Conservation (phyloP, 2,113 vertebrate genomes). For the Tychaedon coryphoeus region DNA sequence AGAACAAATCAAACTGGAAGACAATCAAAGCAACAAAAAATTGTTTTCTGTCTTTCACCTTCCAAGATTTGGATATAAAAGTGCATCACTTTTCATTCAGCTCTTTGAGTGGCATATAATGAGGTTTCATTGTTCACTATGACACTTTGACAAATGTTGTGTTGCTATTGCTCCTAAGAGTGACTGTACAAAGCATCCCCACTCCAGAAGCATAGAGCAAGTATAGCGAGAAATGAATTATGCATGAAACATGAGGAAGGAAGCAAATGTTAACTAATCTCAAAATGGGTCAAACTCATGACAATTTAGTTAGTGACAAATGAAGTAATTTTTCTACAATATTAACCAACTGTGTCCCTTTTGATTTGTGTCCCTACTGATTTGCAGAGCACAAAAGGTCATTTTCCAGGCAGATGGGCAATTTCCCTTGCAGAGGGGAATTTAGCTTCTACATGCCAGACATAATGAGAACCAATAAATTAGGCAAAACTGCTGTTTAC, state of each 20-base stretch:
- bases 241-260: conserved; percentile 62
- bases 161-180: not conserved
- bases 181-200: not conserved
- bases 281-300: conserved; percentile 74
- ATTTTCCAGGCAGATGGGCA: conserved; percentile 68
- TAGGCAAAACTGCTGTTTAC: conserved; percentile 80
- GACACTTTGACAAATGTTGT: conserved; percentile 50
- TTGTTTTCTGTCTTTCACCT: not conserved
- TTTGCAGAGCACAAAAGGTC: conserved; percentile 75
- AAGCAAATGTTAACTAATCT: conserved; percentile 74
- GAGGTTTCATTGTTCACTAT: conserved; percentile 26
- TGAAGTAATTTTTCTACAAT: conserved; percentile 73
- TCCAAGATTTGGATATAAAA: conserved; percentile 20
- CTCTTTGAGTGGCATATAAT: conserved; percentile 19
- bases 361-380: conserved; percentile 67
- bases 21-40: conserved; percentile 3
- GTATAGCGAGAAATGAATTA: conserved; percentile 65
- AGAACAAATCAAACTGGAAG: not conserved
- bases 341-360: conserved; percentile 74
- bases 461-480: conserved; percentile 84
- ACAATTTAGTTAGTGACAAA: conserved; percentile 73
- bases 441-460: conserved; percentile 70
- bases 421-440: conserved; percentile 44
- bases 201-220: not conserved
- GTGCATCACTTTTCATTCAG: conserved; percentile 25